Percentiles rank a stretch among this genome's conserved stretches.
These are phyloP conservation scores for Eristalis pertinax DNA, from an alignment of 2,888 invertebrate genomes.

Conservation along the genomic window DNA sequence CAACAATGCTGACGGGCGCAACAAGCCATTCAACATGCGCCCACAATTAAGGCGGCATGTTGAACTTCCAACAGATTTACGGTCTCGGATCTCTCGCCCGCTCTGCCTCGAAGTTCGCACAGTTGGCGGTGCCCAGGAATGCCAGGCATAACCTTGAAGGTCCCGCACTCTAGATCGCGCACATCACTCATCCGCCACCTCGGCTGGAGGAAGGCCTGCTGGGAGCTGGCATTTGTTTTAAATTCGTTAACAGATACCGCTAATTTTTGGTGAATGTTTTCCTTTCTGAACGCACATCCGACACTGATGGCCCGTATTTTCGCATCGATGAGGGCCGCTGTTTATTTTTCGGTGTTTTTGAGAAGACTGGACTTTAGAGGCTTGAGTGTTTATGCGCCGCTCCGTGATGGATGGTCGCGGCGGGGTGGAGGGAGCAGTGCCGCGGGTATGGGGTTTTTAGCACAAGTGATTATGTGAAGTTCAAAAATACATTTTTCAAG, in stretches of 20 bases:
- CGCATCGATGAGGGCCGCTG: conserved; percentile 7
- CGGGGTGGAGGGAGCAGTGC: neutral
- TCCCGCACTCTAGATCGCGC: neutral
- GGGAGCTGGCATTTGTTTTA: conserved; percentile 32
- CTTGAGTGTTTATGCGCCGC: neutral
- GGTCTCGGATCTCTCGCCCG: neutral
- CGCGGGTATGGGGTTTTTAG: conserved; percentile 4
- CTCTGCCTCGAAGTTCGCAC: neutral
- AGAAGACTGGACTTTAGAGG: neutral
- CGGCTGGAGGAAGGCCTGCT: conserved; percentile 6
- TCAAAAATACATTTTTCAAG: conserved; percentile 10
- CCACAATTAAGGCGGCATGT: conserved; percentile 20
- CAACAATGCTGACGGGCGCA: neutral
- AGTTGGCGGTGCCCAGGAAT: neutral
- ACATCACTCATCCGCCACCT: neutral
- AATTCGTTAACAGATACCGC: conserved; percentile 31
- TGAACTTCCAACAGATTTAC: conserved; percentile 30
- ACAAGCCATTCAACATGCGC: conserved; percentile 22
- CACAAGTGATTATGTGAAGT: conserved; percentile 2
- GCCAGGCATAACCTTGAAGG: neutral
- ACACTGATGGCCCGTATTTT: conserved; percentile 12
- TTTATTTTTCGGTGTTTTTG: neutral
- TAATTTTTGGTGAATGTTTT: conserved; percentile 11
- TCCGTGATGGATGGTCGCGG: neutral
- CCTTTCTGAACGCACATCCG: neutral